These are phyloP conservation scores for Cervus canadensis DNA, from an alignment of 2,113 vertebrate genomes.

Conservation along the genomic window DNA sequence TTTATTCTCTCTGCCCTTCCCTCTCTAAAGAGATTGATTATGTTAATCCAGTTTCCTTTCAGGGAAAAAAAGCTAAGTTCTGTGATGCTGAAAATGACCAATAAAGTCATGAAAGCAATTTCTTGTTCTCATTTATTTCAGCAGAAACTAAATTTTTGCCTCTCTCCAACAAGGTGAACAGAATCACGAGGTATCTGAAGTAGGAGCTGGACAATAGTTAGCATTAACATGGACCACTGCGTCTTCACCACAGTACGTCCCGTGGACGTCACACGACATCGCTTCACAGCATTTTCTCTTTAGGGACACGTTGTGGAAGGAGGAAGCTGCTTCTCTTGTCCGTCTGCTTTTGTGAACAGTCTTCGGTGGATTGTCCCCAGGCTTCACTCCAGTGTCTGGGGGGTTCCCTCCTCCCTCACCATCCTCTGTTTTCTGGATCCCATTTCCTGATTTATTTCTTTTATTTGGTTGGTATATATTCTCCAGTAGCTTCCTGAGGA, in stretches of 20 bases:
- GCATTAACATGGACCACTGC: not conserved
- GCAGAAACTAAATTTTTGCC: not conserved
- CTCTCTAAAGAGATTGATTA: not conserved
- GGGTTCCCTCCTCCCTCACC: not conserved
- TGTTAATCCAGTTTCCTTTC: constrained; percentile 13
- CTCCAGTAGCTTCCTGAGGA: not conserved
- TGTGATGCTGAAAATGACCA: not conserved
- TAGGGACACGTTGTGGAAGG: not conserved
- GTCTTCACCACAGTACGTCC: not conserved
- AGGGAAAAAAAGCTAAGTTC: not conserved
- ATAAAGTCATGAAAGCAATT: not conserved
- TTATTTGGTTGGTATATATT: not conserved
- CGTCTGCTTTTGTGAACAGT: not conserved
- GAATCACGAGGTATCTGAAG: not conserved
- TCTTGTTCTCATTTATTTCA: not conserved
- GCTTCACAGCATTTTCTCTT: not conserved
- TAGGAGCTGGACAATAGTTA: not conserved
- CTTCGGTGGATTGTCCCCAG: rapidly evolving
- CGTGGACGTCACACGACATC: not conserved
- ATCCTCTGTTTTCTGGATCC: not conserved
- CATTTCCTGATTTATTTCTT: not conserved
- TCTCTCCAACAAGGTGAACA: not conserved
- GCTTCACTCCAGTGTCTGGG: not conserved
- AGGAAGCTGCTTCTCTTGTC: not conserved
- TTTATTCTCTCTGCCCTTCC: not conserved